Percentiles rank a stretch among this genome's conserved stretches.
Evolutionary conservation across 1,140 invertebrate species (phyloP).

Genomic region (Psilanteris sp.): DNA sequence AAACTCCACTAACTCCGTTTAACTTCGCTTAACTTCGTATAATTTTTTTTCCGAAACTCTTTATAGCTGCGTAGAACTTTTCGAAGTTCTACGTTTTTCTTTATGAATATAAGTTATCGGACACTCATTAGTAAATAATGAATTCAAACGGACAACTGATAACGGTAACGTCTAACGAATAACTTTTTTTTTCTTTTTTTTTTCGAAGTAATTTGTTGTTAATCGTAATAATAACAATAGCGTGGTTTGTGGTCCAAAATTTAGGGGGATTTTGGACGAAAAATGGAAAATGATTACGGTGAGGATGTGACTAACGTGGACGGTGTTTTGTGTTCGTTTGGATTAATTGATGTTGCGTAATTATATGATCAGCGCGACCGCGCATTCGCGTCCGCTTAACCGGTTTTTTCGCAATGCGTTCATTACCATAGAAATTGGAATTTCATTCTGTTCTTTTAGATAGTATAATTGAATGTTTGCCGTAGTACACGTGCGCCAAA

Average conservation of each 20-base stretch:
- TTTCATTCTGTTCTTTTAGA: background rate
- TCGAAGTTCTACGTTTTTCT: slow-evolving; percentile 10
- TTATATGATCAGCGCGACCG: too few species aligned
- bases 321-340: too few species aligned
- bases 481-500: slow-evolving; percentile 6
- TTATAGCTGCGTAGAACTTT: slow-evolving; percentile 29
- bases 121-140: slow-evolving; percentile 29
- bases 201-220: background rate
- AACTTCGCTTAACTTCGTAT: slow-evolving; percentile 26
- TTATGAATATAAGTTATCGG: slow-evolving; percentile 26
- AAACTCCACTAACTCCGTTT: slow-evolving; percentile 28
- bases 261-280: too few species aligned
- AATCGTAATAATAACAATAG: too few species aligned
- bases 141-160: background rate
- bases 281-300: too few species aligned
- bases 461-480: slow-evolving; percentile 5
- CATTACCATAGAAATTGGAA: slow-evolving; percentile 3
- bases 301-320: too few species aligned
- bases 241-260: too few species aligned
- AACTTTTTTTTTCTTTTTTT: background rate
- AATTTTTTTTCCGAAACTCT: slow-evolving; percentile 35
- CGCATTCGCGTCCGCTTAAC: too few species aligned
- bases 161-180: background rate
- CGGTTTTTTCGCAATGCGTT: too few species aligned
- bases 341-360: too few species aligned